Base-by-base conservation (phyloP, 1,140 invertebrate species). In the Dendroctonus ponderosae region DNA sequence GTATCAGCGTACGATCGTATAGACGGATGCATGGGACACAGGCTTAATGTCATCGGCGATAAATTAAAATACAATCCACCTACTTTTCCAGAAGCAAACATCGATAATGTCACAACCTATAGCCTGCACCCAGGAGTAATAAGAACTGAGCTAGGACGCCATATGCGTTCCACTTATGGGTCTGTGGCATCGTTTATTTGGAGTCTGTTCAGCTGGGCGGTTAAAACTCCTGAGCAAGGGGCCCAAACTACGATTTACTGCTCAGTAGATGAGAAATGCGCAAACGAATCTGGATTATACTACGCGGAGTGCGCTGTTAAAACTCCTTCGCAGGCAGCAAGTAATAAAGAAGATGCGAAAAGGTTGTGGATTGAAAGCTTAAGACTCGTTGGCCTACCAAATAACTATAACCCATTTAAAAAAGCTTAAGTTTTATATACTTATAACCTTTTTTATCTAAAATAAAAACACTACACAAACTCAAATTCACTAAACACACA, bases 241-340 rank as follows among this genome's bases (percentile, higher is more conserved):
- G 90, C 90, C 7, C 91, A 93, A 78, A 93, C 92, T 0, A 86
- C 87, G 2, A 80, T 96, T 48, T 85, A 91, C 73, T 91, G 92
- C 75, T 85, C 90, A 4, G 77, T 93, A 0, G 87, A 90, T 76
- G 87, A 90, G 69, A 80, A 84, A 59, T 82, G 85, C 66, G 85
- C 81, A 5, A 79, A 85, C 68, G 79, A 87, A 74, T 86, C 84
- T 71, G 89, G 90, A 66, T 72, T 86, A 62, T 79, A 80, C 81
- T 82, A 74, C 75, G 83, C 85, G 64, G 88, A 90, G 64, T 89
- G 87, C 71, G 77, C 71, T 51, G 79, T 79, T 0, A 77, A 73
- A 5, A 72, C 59, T 5, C 80, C 83, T 3, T 73, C 80, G 0
- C 46, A 69, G 14, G 77, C 74, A 46, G 86, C 84, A 0, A 66